phyloP scores from a whole-genome alignment of 2,888 invertebrate species.

The Chloroclystis v-ata region DNA sequence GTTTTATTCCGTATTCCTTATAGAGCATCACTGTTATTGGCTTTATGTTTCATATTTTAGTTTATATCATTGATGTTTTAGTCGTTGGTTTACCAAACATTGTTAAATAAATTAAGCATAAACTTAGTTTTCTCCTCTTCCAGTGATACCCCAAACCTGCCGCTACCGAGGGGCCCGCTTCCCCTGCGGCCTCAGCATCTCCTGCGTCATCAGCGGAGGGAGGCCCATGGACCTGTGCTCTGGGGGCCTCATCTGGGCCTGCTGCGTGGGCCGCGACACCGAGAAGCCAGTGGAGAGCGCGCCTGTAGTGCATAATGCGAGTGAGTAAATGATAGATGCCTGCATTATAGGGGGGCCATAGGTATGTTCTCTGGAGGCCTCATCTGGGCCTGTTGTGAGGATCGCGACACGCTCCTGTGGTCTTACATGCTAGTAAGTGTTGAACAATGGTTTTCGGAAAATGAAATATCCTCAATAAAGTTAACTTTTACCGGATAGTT shows the following conservation, averaged over 20 bases:
- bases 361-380: conserved; percentile 95
- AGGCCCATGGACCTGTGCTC: conserved; percentile 93
- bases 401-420: conserved; percentile 80
- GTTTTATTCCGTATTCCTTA: too few species aligned
- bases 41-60: too few species aligned
- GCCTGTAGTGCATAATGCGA: conserved; percentile 88
- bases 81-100: too few species aligned
- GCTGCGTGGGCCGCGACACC: conserved; percentile 88
- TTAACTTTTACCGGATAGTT: too few species aligned
- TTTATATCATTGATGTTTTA: too few species aligned
- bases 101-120: too few species aligned
- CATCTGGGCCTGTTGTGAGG: conserved; percentile 96
- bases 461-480: too few species aligned
- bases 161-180: conserved; percentile 91
- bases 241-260: conserved; percentile 96
- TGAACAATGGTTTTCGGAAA: too few species aligned
- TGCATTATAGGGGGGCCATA: conserved; percentile 54
- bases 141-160: conserved; percentile 93
- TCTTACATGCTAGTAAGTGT: too few species aligned
- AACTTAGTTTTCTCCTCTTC: conserved; percentile 59
- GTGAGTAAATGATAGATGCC: conserved; percentile 79
- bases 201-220: conserved; percentile 92
- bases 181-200: conserved; percentile 93
- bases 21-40: too few species aligned
- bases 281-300: conserved; percentile 79